Percentiles rank a stretch among this genome's conserved stretches.
These are phyloP conservation scores for Anoura caudifer DNA, from an alignment of 2,113 vertebrate species.

Conservation along the genomic window DNA sequence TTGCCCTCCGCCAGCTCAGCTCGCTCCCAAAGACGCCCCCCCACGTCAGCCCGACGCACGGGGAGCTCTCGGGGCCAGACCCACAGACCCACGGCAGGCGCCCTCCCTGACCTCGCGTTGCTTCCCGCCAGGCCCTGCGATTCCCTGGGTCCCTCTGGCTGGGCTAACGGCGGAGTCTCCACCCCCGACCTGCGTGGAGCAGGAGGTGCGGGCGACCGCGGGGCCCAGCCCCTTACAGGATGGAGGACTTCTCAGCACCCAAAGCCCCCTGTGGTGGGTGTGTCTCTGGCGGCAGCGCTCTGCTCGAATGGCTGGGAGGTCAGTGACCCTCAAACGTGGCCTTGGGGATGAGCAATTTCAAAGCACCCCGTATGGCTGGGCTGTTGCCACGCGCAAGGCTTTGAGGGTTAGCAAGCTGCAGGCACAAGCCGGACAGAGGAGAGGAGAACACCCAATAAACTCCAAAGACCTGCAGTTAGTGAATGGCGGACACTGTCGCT, in stretches of 20 bases:
- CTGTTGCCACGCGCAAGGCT: not conserved
- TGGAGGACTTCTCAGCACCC: not conserved
- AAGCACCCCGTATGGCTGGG: rapidly evolving
- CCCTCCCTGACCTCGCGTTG: too few relatives aligned
- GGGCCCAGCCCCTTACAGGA: not conserved
- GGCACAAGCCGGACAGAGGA: not conserved
- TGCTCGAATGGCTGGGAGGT: not conserved
- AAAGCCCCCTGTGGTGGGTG: rapidly evolving
- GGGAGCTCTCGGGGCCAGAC: too few relatives aligned
- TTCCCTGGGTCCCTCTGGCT: not conserved
- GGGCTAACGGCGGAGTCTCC: not conserved
- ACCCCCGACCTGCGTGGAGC: not conserved
- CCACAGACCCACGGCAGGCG: too few relatives aligned
- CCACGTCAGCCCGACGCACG: too few relatives aligned
- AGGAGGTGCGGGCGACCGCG: not conserved
- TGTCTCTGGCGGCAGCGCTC: not conserved
- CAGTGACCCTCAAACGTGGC: not conserved
- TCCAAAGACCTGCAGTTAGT: not conserved
- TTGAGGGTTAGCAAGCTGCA: not conserved
- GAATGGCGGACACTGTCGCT: not conserved
- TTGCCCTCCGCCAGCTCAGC: not conserved
- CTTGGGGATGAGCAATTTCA: not conserved
- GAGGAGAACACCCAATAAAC: not conserved
- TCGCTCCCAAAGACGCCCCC: too few relatives aligned
- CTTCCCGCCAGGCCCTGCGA: not conserved